Percentiles rank a stretch among this genome's conserved stretches.
These are phyloP conservation scores for Eledona agricola DNA, from an alignment of 2,888 invertebrate genomes.

Conservation along the genomic window DNA sequence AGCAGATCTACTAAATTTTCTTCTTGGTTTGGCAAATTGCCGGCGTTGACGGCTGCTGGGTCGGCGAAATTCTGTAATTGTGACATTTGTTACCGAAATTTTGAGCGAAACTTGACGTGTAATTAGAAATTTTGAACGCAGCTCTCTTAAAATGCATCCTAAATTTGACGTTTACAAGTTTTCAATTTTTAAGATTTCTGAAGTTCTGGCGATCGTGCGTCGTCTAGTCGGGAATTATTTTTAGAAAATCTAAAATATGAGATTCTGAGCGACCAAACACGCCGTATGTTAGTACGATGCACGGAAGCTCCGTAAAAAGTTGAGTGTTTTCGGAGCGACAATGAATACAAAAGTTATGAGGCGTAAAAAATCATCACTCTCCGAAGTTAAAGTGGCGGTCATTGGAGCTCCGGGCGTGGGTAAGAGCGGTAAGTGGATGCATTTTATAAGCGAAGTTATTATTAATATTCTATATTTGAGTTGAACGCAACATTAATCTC, in stretches of 20 bases:
- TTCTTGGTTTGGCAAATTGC: conserved; percentile 2
- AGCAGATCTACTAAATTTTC: conserved; percentile 4
- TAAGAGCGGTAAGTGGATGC: conserved; percentile 92
- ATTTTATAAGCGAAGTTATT: too few species aligned
- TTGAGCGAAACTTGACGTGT: conserved; percentile 8
- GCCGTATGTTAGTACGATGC: not conserved
- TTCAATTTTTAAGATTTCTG: too few species aligned
- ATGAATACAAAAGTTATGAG: conserved; percentile 85
- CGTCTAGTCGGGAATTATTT: conserved; percentile 21
- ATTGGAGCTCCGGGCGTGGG: conserved; percentile 90
- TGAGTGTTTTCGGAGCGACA: conserved; percentile 27
- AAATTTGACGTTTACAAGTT: too few species aligned
- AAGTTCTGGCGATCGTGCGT: too few species aligned
- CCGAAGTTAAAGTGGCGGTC: conserved; percentile 91
- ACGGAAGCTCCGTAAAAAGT: conserved; percentile 17
- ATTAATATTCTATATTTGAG: too few species aligned
- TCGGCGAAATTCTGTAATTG: not conserved
- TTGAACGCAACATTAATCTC: too few species aligned
- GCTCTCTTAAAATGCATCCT: too few species aligned
- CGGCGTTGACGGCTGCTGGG: too few species aligned
- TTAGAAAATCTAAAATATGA: conserved; percentile 43
- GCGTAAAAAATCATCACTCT: conserved; percentile 87
- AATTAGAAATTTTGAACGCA: conserved; percentile 1
- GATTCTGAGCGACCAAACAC: conserved; percentile 35
- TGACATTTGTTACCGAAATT: conserved; percentile 20